Conservation (phyloP, 2,888 invertebrate species). For the Charanyca ferruginea region DNA sequence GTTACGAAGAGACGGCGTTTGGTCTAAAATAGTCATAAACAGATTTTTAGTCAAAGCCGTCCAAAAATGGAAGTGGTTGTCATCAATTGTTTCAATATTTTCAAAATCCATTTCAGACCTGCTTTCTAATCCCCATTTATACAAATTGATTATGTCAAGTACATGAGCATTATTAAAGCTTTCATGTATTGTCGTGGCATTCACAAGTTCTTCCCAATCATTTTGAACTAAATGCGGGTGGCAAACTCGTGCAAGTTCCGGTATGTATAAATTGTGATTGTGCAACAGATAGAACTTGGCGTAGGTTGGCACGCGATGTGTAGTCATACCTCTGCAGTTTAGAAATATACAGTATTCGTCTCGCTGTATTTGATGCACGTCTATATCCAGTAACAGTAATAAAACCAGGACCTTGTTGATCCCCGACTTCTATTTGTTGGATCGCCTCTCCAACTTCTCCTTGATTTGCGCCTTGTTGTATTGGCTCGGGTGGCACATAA, state of each 20-base stretch:
- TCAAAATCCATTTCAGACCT: background rate
- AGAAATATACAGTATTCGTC: background rate
- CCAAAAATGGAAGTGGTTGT: slow-evolving; percentile 3
- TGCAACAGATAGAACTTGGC: background rate
- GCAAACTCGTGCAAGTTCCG: slow-evolving; percentile 24
- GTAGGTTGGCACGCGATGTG: background rate
- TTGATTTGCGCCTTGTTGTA: slow-evolving; percentile 14
- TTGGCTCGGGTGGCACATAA: slow-evolving; percentile 10
- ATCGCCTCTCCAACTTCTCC: slow-evolving; percentile 7
- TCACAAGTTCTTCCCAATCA: slow-evolving; percentile 11
- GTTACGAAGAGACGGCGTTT: slow-evolving; percentile 15
- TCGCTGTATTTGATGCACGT: slow-evolving; percentile 10
- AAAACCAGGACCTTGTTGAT: slow-evolving; percentile 14
- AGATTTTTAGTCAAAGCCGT: slow-evolving; percentile 4
- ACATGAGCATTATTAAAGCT: slow-evolving; percentile 15
- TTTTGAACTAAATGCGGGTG: slow-evolving; percentile 17
- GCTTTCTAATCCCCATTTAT: background rate
- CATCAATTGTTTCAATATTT: slow-evolving; percentile 1
- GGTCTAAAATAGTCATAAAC: slow-evolving; percentile 10
- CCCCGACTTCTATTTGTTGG: slow-evolving; percentile 13
- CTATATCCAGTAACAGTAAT: slow-evolving; percentile 18
- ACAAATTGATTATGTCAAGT: slow-evolving; percentile 7
- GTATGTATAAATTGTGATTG: background rate
- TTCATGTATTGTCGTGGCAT: background rate
- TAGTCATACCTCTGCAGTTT: background rate